phyloP scores from a whole-genome alignment of 2,888 invertebrate genomes.

The Ectemnius cavifrons region DNA sequence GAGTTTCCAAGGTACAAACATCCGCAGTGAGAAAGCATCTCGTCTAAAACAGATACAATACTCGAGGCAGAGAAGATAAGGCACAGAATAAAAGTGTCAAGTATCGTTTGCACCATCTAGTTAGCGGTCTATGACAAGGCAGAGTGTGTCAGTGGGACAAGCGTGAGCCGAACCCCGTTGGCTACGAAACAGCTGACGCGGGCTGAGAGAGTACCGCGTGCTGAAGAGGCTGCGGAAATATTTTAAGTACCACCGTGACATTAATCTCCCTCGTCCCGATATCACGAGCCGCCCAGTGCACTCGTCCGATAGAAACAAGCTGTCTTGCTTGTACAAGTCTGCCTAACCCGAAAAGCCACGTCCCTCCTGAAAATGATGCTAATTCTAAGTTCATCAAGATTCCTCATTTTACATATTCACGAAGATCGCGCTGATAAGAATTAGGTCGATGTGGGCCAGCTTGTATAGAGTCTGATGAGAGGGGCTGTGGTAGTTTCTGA shows the following conservation, averaged over 20 bases:
- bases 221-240: slow-evolving; percentile 22
- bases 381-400: no score
- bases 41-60: background rate
- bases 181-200: slow-evolving; percentile 19
- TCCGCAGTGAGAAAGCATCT: no score
- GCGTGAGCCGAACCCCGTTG: background rate
- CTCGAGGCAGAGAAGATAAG: no score
- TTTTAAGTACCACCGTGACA: slow-evolving; percentile 28
- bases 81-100: no score
- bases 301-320: no score
- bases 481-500: slow-evolving; percentile 8
- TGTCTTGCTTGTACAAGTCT: no score
- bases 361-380: no score
- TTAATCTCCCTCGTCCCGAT: slow-evolving; percentile 35
- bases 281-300: background rate
- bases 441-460: background rate
- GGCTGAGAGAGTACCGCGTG: slow-evolving; percentile 14
- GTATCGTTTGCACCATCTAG: no score
- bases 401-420: background rate
- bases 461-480: background rate
- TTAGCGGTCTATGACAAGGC: background rate
- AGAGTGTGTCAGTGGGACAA: slow-evolving; percentile 2
- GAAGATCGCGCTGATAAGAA: slow-evolving; percentile 2
- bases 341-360: no score
- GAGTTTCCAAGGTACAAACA: no score